Evolutionary conservation across 2,113 vertebrate genomes (phyloP).

Genomic region (Macaca fascicularis): T2T-MFA8v1.1 NC_088384.1:25236501-25237000

Average conservation of each 20-base stretch:
- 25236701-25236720: background rate
- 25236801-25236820: background rate
- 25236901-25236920: background rate
- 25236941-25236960: too few relatives aligned
- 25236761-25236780: fast-evolving
- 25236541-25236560: background rate
- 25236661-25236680: fast-evolving
- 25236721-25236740: background rate
- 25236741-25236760: background rate
- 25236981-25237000: background rate
- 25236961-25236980: background rate
- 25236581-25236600: too few relatives aligned
- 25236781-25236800: background rate
- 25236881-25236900: background rate
- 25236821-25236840: background rate
- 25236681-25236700: fast-evolving
- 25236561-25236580: fast-evolving
- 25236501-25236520: fast-evolving
- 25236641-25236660: fast-evolving
- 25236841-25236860: background rate
- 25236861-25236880: background rate
- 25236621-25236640: too few relatives aligned
- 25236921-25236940: background rate
- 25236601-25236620: fast-evolving
- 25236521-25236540: background rate